Conservation (phyloP, 2,797 vertebrate genomes). For the Amniataba percoides region DNA sequence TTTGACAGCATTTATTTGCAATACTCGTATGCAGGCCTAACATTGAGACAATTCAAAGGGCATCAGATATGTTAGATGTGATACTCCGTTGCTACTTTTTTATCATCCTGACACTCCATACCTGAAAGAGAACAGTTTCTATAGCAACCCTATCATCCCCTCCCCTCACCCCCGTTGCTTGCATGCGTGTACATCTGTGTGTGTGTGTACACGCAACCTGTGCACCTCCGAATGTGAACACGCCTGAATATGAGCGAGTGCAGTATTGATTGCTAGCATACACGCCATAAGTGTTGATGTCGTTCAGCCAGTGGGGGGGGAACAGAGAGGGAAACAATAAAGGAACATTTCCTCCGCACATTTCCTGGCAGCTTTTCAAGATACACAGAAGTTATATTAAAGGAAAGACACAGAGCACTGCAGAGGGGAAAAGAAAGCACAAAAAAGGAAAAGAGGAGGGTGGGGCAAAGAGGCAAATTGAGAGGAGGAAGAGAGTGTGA, state of each 20-base stretch:
- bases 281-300: conserved; percentile 66
- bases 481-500: conserved; percentile 29
- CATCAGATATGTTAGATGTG: conserved; percentile 65
- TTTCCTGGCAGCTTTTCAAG: conserved; percentile 75
- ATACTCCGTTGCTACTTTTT: conserved; percentile 66
- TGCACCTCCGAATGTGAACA: conserved; percentile 40
- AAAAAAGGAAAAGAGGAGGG: conserved; percentile 31
- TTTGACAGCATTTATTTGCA: conserved; percentile 38
- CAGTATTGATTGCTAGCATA: conserved; percentile 70
- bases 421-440: conserved; percentile 47
- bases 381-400: conserved; percentile 75
- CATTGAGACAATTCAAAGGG: conserved; percentile 52
- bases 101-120: conserved; percentile 69
- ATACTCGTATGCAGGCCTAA: conserved; percentile 9
- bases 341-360: conserved; percentile 63
- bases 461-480: conserved; percentile 44
- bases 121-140: conserved; percentile 85
- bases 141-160: conserved; percentile 80
- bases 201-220: conserved; percentile 11
- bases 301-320: conserved; percentile 64
- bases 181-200: conserved; percentile 10
- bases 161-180: conserved; percentile 44
- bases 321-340: conserved; percentile 64
- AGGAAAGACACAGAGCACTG: conserved; percentile 70
- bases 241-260: conserved; percentile 57